Evolutionary conservation across 2,888 invertebrate species (phyloP), one percentile per base, ranked within the genome.

Genomic region (Meghimatium bilineatum): DNA sequence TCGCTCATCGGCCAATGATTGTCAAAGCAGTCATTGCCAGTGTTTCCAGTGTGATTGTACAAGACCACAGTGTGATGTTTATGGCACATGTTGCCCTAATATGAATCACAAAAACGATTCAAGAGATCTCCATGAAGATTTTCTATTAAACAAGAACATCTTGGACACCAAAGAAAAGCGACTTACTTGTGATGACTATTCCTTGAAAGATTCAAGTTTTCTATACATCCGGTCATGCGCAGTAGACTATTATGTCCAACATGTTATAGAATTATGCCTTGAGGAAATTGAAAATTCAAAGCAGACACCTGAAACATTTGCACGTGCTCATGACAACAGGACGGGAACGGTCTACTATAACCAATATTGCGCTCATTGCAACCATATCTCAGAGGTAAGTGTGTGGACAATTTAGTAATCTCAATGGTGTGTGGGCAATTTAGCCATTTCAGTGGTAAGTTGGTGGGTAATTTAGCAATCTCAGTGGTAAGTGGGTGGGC

Each of bases 21-120:
- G 52, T 23, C 5, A 14, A 0, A 26, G 63, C n/a, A 10, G 36
- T 0, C 26, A 38, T 2, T 1, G 72, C 12, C 36, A 17, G 20
- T 82, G 82, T 56, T 69, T 69, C 56, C 82, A 67, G 1, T 82
- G 82, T 44, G 56, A 56, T 36, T 82, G 82, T 23, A 34, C 12
- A 17, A 76, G 32, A n/a, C 82, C 82, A 5, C 56, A 26, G 17
- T 82, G 82, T 56, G 36, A 66, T 52, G 34, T 69, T 0, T 82
- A 82, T 26, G 82, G 56, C 3, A 77, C 82, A 0, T 82, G 82
- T 32, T 82, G 82, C n/a, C 76, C 77, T 8, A 44, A 8, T 32
- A 34, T 74, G 49, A 29, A 1, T 8, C 10, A 17, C n/a, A 14
- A 26, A 6, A 52, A 14, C 6, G 52, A 32, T 29, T 29, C 72